These are phyloP conservation scores for Caenorhabditis remanei DNA, from an alignment of 1,140 invertebrate species.

Conservation along the genomic window DNA sequence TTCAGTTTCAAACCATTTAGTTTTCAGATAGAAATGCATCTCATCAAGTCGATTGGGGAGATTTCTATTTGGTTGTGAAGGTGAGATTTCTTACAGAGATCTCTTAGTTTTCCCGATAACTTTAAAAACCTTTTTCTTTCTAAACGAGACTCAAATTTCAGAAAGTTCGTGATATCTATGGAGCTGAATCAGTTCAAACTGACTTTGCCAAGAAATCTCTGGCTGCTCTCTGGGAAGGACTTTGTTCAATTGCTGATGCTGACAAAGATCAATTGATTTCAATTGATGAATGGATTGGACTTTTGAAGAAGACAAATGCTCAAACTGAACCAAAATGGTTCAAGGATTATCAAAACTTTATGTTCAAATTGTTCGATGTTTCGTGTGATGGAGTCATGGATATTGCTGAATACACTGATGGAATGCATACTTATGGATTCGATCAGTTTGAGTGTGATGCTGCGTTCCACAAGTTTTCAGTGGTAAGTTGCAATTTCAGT, in stretches of 20 bases:
- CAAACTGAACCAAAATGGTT: constrained; percentile 72
- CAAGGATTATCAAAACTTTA: constrained; percentile 70
- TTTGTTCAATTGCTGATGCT: constrained; percentile 71
- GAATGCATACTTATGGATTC: constrained; percentile 72
- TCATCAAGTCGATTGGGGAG: constrained; percentile 69
- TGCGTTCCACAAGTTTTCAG: constrained; percentile 69
- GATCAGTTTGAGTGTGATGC: constrained; percentile 59
- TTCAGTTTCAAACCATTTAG: background rate
- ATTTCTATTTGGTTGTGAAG: constrained; percentile 72
- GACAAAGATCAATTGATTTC: constrained; percentile 73
- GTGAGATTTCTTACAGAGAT: constrained; percentile 59
- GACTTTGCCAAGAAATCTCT: constrained; percentile 71
- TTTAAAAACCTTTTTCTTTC: background rate
- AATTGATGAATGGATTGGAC: constrained; percentile 71
- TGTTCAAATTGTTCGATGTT: constrained; percentile 76
- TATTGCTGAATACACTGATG: constrained; percentile 73
- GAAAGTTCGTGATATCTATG: constrained; percentile 74
- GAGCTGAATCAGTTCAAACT: constrained; percentile 72
- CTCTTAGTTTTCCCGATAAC: background rate
- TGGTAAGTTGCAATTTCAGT: constrained; percentile 56
- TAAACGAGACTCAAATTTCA: constrained; percentile 8
- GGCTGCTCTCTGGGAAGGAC: constrained; percentile 72
- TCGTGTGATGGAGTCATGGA: constrained; percentile 73
- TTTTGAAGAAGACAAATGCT: constrained; percentile 66
- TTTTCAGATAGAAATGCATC: constrained; percentile 73